Conservation (phyloP, 2,797 vertebrate species). For the Myotis planiceps region DNA sequence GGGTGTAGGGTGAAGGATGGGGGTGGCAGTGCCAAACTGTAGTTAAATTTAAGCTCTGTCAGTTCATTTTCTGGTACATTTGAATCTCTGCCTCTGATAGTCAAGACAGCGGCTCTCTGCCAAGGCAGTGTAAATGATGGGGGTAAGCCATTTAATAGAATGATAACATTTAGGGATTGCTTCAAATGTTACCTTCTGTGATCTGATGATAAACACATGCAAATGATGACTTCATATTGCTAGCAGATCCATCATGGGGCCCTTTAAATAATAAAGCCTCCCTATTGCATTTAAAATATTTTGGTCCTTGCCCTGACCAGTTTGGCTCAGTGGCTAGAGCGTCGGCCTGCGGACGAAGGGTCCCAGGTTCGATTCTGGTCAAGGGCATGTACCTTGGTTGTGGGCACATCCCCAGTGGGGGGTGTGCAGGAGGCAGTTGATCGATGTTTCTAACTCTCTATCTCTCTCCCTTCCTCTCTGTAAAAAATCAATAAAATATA, state of each 20-base stretch:
- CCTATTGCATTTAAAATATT: not conserved
- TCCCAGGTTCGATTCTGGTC: too few species aligned
- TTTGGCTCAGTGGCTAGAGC: too few species aligned
- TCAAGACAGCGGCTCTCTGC: not conserved
- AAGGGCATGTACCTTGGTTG: too few species aligned
- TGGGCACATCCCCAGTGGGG: too few species aligned
- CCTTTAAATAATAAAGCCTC: conserved; percentile 11
- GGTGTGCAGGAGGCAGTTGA: too few species aligned
- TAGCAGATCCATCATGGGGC: not conserved
- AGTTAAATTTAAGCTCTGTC: not conserved
- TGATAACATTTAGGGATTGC: not conserved
- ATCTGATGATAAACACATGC: not conserved
- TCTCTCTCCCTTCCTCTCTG: too few species aligned
- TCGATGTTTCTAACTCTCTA: too few species aligned
- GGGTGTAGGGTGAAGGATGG: not conserved
- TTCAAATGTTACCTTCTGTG: not conserved
- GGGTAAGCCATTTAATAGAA: not conserved
- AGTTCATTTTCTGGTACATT: not conserved
- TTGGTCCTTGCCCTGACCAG: not conserved
- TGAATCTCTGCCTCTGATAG: not conserved
- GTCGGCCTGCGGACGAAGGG: too few species aligned
- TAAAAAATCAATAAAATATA: too few species aligned
- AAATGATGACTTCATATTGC: not conserved
- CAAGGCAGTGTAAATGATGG: not conserved
- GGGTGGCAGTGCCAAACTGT: too few species aligned